Evolutionary conservation across 2,888 invertebrate genomes (phyloP), one percentile per base, ranked within the genome.

Genomic region (Ephialtes manifestator): DNA sequence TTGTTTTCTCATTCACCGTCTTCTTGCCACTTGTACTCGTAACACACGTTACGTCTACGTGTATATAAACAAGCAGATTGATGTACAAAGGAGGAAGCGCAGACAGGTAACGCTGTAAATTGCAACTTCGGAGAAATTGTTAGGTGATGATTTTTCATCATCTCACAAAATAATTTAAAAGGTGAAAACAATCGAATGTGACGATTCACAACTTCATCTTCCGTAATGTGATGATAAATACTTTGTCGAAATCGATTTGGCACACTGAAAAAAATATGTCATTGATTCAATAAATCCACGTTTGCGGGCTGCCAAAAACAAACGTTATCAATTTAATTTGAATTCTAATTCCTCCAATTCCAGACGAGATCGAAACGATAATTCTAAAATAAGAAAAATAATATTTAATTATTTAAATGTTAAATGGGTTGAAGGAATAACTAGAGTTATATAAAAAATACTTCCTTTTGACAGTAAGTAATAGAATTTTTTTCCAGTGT

Each of bases 11-110:
- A 28, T 39, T 48, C 28, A 35, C 18, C 13, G 43, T 76, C 35
- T 68, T 60, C 20, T 48, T 35, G 15, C 48, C 28, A 48, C 48
- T 28, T 58, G 11, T 10, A 20, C 18, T 65, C 65, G 35, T 39
- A 43, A 72, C 72, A 39, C 55, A 55, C 53, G 51, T 55, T 55
- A 71, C 71, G 71, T 71, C 24, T 15, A 24, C 24, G n/a, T 68
- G 28, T 68, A 39, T 18, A 65, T 13, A 39, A 65, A 65, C 10
- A 35, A 63, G 20, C 20, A 18, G 39, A 1, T 65, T 11, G 39
- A 43, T n/a, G 8, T 7, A 35, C 60, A 10, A 63, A 65, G 20
- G 20, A 65, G 65, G 65, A 65, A 43, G 39, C 39, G 65, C 4
- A 10, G 35, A 65, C 20, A 3, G 39, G 20, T 20, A 10, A 20